Evolutionary conservation across 2,797 vertebrate species (phyloP), one percentile per base, ranked within the genome.

Genomic region (Arrhamphus sclerolepis): DNA sequence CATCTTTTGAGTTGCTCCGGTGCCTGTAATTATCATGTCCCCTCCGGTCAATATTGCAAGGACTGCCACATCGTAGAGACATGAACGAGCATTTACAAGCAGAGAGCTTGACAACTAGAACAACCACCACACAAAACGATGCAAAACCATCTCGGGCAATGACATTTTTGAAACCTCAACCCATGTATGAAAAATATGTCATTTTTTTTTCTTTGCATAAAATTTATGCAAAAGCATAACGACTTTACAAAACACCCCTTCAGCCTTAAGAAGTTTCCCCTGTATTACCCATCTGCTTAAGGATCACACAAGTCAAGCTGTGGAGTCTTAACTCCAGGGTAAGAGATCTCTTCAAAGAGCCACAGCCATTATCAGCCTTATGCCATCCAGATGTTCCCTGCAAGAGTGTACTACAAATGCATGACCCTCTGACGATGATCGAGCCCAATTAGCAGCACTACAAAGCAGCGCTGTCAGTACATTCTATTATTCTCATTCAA

Each of bases 151-250:
- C 70, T 84, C 82, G 87, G 84, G 83, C 75, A 66, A 78, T 62
- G 82, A 88, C 83, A 85, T 83, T 82, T 88, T 84, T 61, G 22
- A 80, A 77, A 82, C 62, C 70, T 82, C 78, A 83, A 83, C 66
- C 72, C 78, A 77, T 77, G 75, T 85, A 80, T 49, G 68, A 75
- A 87, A 86, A 87, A 83, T 22, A 46, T 22, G 11, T 38, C 17
- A 4, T 44, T 46, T 46, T 22, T 43, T 8, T 17, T 6, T 7
- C 1, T 43, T 22, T 46, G 43, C 43, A 46, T 46, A 46, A 46
- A 21, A 20, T 82, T 73, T 84, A 87, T 86, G 85, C 77, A 80
- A 89, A 91, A 87, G 83, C 78, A 83, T 78, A 82, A 81, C 69
- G 78, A 77, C 70, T 54, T 83, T 83, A 89, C 76, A 86, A 84